Evolutionary conservation across 2,797 vertebrate species (phyloP).

Genomic region (Arrhamphus sclerolepis): DNA sequence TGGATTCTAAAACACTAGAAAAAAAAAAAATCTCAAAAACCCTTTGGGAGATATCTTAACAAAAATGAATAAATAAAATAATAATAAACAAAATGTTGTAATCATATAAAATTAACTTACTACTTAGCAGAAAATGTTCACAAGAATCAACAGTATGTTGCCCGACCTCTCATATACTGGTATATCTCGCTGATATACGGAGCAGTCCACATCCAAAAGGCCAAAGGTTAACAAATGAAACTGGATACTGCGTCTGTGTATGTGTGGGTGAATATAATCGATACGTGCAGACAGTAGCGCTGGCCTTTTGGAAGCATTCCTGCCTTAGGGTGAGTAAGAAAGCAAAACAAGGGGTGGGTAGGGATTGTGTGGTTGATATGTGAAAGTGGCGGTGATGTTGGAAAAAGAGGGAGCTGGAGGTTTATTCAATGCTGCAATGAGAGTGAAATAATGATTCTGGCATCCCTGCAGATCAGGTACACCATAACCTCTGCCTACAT

Average conservation of each 20-base stretch:
- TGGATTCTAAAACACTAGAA: conserved; percentile 21
- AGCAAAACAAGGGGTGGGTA: conserved; percentile 58
- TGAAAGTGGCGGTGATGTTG: conserved; percentile 49
- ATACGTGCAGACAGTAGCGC: conserved; percentile 56
- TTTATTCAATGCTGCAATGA: conserved; percentile 63
- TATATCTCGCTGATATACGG: conserved; percentile 12
- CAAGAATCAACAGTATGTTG: not conserved
- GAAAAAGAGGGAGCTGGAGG: conserved; percentile 45
- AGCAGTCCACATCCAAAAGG: conserved; percentile 55
- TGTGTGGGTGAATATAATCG: conserved; percentile 74
- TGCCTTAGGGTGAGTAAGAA: conserved; percentile 64
- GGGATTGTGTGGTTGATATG: conserved; percentile 53
- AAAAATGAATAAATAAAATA: conserved; percentile 37
- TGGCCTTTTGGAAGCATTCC: conserved; percentile 57
- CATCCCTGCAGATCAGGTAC: conserved; percentile 68
- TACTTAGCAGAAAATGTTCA: conserved; percentile 16
- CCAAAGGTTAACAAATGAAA: conserved; percentile 72
- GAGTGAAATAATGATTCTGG: conserved; percentile 72
- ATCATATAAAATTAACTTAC: conserved; percentile 27
- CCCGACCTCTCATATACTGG: conserved; percentile 6
- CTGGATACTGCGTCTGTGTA: conserved; percentile 54
- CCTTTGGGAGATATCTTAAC: conserved; percentile 31
- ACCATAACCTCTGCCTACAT: conserved; percentile 64
- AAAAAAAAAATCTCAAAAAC: conserved; percentile 29
- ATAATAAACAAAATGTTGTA: conserved; percentile 1